These are phyloP conservation scores for Eupithecia inturbata DNA, from an alignment of 2,888 invertebrate species.

Conservation along the genomic window DNA sequence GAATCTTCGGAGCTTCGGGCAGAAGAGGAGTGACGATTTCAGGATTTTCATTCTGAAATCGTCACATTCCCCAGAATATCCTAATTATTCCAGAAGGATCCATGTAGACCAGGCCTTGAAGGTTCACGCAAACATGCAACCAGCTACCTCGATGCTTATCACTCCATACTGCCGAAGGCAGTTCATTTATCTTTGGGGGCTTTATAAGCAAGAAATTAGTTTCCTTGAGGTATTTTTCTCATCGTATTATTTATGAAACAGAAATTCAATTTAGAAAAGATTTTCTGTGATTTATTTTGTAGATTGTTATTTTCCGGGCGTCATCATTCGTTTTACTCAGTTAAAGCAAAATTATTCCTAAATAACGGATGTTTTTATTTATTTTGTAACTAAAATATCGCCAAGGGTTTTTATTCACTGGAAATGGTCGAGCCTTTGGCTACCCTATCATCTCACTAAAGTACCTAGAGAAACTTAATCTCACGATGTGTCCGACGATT, in stretches of 20 bases:
- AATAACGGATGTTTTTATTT: no score
- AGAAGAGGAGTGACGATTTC: not conserved
- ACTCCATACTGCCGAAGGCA: not conserved
- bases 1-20: slow-evolving; percentile 11
- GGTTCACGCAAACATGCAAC: not conserved
- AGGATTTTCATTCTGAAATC: no score
- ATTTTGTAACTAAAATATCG: no score
- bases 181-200: not conserved
- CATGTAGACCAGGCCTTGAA: no score
- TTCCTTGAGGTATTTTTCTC: slow-evolving; percentile 1
- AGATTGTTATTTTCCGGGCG: not conserved
- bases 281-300: slow-evolving; percentile 3
- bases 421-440: no score
- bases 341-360: no score
- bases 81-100: no score
- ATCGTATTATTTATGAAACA: not conserved
- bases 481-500: no score
- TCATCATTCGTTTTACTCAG: not conserved
- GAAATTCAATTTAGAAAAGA: not conserved
- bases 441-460: no score
- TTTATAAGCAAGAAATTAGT: not conserved
- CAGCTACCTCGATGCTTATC: not conserved
- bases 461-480: no score
- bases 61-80: no score
- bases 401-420: no score